Base-by-base conservation (phyloP, 2,797 vertebrate species). In the Poecilia picta region DNA sequence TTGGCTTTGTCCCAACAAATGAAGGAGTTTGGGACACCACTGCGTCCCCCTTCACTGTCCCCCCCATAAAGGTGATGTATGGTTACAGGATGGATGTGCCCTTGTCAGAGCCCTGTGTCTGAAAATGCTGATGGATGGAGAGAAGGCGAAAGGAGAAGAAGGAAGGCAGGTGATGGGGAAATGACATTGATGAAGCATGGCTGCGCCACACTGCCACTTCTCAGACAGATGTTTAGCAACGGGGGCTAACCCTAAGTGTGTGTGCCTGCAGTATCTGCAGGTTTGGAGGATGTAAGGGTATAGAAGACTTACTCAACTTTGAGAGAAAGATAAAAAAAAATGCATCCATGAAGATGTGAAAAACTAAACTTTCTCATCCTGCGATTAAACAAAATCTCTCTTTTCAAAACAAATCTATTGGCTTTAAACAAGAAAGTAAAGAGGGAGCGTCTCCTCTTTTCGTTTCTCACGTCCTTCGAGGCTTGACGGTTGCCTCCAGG, bases 91-190 rank as follows among this genome's bases (percentile, higher is more conserved):
- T 87, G 91, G 94, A 95, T 92, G 93, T 94, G 95, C 93, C 95
- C 95, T 96, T 95, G 95, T 95, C 95, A 95, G 89, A 91, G 86
- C 83, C 87, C 85, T 80, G 89, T 91, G 86, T 90, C 92, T 93
- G 90, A 93, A 93, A 93, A 93, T 91, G 82, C 92, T 94, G 94
- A 96, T 93, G 88, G 92, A 95, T 96, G 88, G 91, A 94, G 89
- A 88, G 83, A 80, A 88, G 82, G 72, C 70, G 70, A 89, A 71
- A 91, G 90, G 82, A 93, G 88, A 82, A 89, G 87, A 93, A 94
- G 88, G 83, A 92, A 90, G 79, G 83, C 87, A 89, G 92, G 95
- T 96, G 96, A 96, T 95, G 92, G 94, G 94, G 95, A 94, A 91
- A 92, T 93, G 94, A 94, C 36, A 95, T 78, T 94, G 94, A 93